Evolutionary conservation across 1,140 invertebrate genomes (phyloP), one percentile per base, ranked within the genome.

Genomic region (Drosophila sproati): DNA sequence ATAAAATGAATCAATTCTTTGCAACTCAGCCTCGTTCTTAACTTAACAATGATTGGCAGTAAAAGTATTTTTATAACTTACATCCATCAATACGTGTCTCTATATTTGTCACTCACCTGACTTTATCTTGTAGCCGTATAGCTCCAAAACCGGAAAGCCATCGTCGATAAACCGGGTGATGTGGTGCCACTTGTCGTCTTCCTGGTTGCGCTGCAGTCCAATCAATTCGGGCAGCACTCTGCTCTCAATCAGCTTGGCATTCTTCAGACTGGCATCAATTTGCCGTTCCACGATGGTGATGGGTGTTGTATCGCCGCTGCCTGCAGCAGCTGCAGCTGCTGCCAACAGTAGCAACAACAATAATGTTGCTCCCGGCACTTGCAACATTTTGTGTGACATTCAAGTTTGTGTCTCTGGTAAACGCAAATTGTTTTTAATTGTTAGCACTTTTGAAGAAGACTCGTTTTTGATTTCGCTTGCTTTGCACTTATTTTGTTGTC

Each of bases 121-220:
- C 47, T 78, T 91, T 7, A 80, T 56, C 64, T 91, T 91, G 50
- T 92, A 92, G 47, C 86, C 91, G 54, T 92, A 91, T 3, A 91
- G 66, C 34, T 92, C 91, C 72, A 92, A 73, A 55, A 92, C 91
- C 28, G 91, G 91, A 76, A 92, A 82, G 34, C 91, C 91, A 59
- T 92, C 91, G 50, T 91, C 89, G 67, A 92, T 80, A 70, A 92
- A 92, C 72, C 83, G 91, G 60, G 81, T 80, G 61, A 91, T 78
- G 41, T 91, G 91, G 55, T 90, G 88, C 88, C 88, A 92, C 75
- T 92, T 92, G 54, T 92, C 91, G 63, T 88, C 89, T 51, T 92
- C 80, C 79, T 87, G 89, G 70, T 67, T 83, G 74, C 74, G 80
- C 39, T 74, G 71, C 55, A 91, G 56, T 51, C 47, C 74, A 32